phyloP scores from a whole-genome alignment of 2,113 vertebrate genomes.

The Alligator sinensis region DNA sequence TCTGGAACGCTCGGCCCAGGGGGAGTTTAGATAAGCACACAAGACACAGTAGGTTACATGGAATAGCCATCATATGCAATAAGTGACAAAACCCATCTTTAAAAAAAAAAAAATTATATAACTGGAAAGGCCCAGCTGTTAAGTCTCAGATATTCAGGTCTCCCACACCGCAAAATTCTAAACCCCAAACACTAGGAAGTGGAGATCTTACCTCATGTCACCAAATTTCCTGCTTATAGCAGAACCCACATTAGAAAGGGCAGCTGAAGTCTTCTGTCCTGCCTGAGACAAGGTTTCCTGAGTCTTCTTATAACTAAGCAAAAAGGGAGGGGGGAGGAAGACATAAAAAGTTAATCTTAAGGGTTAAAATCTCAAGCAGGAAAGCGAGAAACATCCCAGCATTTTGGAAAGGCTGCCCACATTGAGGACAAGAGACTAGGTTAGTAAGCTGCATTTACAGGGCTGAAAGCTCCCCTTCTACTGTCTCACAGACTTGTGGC shows the following conservation, averaged over 20 bases:
- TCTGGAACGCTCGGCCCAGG: not conserved
- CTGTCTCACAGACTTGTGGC: not conserved
- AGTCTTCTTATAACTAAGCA: conserved; percentile 94
- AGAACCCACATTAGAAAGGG: conserved; percentile 89
- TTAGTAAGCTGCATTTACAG: not conserved
- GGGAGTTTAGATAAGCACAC: not conserved
- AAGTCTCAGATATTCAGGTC: not conserved
- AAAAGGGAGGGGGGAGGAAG: not conserved
- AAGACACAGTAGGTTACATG: not conserved
- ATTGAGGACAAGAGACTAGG: not conserved
- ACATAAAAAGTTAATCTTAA: not conserved
- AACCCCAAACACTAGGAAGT: not conserved
- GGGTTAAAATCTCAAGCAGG: not conserved
- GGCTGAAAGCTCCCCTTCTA: not conserved
- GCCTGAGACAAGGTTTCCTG: conserved; percentile 96
- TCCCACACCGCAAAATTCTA: not conserved
- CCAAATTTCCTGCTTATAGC: conserved; percentile 91
- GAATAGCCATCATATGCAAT: not conserved
- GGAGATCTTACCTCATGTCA: conserved; percentile 92
- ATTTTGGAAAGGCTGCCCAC: not conserved
- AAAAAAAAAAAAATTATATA: not conserved
- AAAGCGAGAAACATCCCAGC: not conserved
- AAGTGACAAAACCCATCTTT: not conserved
- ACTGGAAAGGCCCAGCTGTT: conserved; percentile 4
- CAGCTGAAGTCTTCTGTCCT: conserved; percentile 94